A percentile compares a stretch with the other conserved stretches of the same genome.
Conservation (phyloP, 2,797 vertebrate species). For the Acanthopagrus latus region DNA sequence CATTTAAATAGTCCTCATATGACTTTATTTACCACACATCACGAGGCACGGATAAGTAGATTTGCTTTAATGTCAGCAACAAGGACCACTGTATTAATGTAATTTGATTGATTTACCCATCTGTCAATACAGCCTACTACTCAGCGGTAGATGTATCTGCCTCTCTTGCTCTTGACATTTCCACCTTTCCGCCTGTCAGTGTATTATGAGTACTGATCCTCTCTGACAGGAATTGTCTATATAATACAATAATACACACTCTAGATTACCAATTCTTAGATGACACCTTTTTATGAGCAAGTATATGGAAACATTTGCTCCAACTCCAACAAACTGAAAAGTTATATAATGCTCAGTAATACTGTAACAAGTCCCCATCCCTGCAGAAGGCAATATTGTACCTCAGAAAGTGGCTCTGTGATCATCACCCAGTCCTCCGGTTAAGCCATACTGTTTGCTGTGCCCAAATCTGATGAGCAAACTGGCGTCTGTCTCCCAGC, state of each 20-base stretch:
- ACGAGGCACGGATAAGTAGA: slow-evolving; percentile 43
- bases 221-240: neutral
- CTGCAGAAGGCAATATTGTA: slow-evolving; percentile 16
- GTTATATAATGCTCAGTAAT: neutral
- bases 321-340: neutral
- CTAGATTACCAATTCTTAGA: neutral
- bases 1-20: slow-evolving; percentile 39
- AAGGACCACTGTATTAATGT: slow-evolving; percentile 36
- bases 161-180: slow-evolving; percentile 4
- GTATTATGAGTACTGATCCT: slow-evolving; percentile 15
- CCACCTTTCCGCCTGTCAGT: neutral
- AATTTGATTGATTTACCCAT: slow-evolving; percentile 43
- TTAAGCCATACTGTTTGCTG: slow-evolving; percentile 44
- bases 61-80: slow-evolving; percentile 45
- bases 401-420: slow-evolving; percentile 29
- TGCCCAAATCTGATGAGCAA: slow-evolving; percentile 71
- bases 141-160: slow-evolving; percentile 26
- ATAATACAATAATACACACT: neutral
- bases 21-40: slow-evolving; percentile 47
- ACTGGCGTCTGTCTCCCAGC: slow-evolving; percentile 63
- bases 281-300: slow-evolving; percentile 10
- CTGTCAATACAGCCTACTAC: slow-evolving; percentile 20
- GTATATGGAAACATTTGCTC: neutral
- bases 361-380: neutral
- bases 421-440: slow-evolving; percentile 34